These are phyloP conservation scores for Polydesmus complanatus DNA, from an alignment of 2,888 invertebrate species.

Conservation along the genomic window DNA sequence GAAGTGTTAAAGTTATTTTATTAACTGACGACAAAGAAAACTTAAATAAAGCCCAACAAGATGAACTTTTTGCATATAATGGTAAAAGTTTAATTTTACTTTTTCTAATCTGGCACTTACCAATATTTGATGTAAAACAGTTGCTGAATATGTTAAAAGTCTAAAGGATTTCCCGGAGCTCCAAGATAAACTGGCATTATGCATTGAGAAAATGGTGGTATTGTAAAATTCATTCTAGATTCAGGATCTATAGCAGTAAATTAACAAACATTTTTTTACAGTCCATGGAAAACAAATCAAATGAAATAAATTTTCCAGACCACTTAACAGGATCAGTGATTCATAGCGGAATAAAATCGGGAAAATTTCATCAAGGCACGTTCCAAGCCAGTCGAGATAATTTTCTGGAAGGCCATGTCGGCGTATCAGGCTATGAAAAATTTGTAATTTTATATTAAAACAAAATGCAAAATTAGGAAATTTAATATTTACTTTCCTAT, in stretches of 20 bases:
- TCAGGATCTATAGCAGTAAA: not conserved
- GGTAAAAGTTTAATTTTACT: conserved; percentile 44
- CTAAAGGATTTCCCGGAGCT: conserved; percentile 50
- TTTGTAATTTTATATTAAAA: conserved; percentile 40
- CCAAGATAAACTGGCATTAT: conserved; percentile 55
- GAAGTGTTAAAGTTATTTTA: conserved; percentile 49
- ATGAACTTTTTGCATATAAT: conserved; percentile 54
- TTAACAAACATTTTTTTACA: too few species aligned
- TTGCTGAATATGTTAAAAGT: conserved; percentile 61
- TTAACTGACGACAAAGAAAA: conserved; percentile 74
- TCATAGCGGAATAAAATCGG: conserved; percentile 62
- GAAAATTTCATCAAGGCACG: conserved; percentile 58
- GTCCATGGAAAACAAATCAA: too few species aligned
- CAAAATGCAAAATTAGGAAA: not conserved
- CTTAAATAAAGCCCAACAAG: conserved; percentile 51
- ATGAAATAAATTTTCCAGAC: conserved; percentile 48
- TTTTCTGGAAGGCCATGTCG: conserved; percentile 79
- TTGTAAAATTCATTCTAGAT: not conserved
- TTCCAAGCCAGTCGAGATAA: conserved; percentile 71
- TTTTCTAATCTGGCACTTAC: too few species aligned
- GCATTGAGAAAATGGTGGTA: conserved; percentile 16
- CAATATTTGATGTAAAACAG: too few species aligned
- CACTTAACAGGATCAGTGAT: conserved; percentile 66
- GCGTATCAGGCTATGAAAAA: conserved; percentile 62
- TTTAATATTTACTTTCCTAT: not conserved